Conservation (phyloP, 2,113 vertebrate genomes). For the Cyanoliseus patagonus region DNA sequence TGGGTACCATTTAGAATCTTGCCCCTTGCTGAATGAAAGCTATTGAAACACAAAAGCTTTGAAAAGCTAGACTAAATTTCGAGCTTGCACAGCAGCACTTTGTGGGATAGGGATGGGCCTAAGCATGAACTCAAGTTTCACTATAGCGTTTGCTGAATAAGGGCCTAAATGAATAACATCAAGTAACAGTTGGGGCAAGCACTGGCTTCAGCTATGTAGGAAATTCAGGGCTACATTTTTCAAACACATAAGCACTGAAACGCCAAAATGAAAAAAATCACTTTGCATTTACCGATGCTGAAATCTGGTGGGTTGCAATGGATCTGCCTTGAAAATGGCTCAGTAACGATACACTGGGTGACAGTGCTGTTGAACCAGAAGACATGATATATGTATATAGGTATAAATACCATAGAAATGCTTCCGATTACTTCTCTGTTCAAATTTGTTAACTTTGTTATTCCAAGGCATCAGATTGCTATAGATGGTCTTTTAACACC, state of each 20-base stretch:
- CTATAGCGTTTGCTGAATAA: background rate
- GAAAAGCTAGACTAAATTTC: background rate
- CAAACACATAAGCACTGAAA: background rate
- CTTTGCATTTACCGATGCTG: background rate
- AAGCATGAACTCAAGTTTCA: background rate
- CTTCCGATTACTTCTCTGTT: background rate
- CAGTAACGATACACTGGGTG: background rate
- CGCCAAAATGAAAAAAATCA: background rate
- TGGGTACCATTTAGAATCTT: background rate
- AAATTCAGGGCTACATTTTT: background rate
- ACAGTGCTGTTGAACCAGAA: background rate
- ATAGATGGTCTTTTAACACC: background rate
- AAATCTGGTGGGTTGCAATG: background rate
- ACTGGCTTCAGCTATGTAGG: background rate
- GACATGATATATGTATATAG: background rate
- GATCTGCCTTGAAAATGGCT: background rate
- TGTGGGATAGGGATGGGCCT: background rate
- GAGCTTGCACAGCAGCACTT: background rate
- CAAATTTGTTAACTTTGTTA: background rate
- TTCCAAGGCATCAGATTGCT: background rate
- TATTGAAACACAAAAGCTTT: background rate
- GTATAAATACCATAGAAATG: background rate
- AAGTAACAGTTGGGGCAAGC: background rate
- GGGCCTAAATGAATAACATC: background rate
- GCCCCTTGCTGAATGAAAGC: background rate